Evolutionary conservation across 2,888 invertebrate species (phyloP).

Genomic region (Craniophora ligustri): DNA sequence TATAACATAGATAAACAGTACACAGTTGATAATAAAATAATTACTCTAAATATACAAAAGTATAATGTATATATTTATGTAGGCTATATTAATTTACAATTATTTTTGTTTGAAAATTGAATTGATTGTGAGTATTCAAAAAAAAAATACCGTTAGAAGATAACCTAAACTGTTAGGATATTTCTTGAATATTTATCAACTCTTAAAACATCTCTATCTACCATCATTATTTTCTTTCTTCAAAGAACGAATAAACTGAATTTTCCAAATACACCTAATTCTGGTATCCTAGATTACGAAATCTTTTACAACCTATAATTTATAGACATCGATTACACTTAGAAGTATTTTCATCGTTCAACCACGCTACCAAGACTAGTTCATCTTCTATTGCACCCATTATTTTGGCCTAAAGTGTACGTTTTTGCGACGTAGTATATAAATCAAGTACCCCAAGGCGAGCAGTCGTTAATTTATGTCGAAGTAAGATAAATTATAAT

Average conservation of each 20-base stretch:
- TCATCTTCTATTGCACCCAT: neutral
- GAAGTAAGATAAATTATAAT: conserved; percentile 31
- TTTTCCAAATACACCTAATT: neutral
- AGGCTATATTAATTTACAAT: no score
- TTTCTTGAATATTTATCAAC: no score
- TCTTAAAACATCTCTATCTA: no score
- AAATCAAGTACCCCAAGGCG: conserved; percentile 3
- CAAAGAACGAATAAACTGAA: neutral
- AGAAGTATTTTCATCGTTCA: neutral
- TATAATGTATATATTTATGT: no score
- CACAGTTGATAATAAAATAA: no score
- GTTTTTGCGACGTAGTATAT: conserved; percentile 3
- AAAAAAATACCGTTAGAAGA: no score
- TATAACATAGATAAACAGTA: no score
- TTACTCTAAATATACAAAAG: no score
- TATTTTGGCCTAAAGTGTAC: neutral
- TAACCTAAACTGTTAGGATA: no score
- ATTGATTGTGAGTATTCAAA: no score
- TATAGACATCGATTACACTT: neutral
- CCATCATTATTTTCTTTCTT: no score
- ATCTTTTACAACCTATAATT: neutral
- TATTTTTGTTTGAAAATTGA: no score
- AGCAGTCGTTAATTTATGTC: conserved; percentile 35
- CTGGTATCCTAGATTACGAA: neutral
- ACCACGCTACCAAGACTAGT: neutral